phyloP scores from a whole-genome alignment of 2,797 vertebrate species.

The Alcedo quadribrachys region DNA sequence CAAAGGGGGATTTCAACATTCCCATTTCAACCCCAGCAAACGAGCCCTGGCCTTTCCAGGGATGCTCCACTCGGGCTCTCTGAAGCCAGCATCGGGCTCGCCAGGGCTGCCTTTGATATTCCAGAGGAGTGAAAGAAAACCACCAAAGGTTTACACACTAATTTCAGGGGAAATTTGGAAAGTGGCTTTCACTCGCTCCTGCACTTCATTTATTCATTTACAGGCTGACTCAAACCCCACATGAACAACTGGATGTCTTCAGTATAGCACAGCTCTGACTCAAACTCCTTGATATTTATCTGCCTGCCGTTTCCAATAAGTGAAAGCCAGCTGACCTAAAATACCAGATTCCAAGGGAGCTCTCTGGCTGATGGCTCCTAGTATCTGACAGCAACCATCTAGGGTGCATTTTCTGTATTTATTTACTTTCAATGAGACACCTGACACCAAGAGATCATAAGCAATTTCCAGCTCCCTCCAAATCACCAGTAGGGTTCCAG shows the following conservation, averaged over 20 bases:
- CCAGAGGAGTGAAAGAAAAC: not conserved
- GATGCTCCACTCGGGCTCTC: not conserved
- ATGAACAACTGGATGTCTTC: slow-evolving; percentile 6
- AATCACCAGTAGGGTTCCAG: slow-evolving; percentile 30
- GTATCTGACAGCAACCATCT: slow-evolving; percentile 7
- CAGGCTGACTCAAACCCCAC: not conserved
- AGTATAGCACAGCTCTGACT: slow-evolving; percentile 7
- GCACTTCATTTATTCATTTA: slow-evolving; percentile 30
- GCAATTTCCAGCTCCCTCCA: slow-evolving; percentile 59
- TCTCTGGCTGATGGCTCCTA: not conserved
- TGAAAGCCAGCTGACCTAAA: slow-evolving; percentile 35
- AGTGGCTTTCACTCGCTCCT: not conserved
- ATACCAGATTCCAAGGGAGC: slow-evolving; percentile 28
- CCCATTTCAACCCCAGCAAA: not conserved
- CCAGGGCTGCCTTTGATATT: slow-evolving; percentile 7
- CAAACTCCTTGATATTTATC: slow-evolving; percentile 56
- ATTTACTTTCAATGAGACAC: slow-evolving; percentile 59
- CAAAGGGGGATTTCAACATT: not conserved
- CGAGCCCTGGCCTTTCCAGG: slow-evolving; percentile 10
- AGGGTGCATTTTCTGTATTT: slow-evolving; percentile 33
- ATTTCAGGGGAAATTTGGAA: slow-evolving; percentile 52
- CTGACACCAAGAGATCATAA: slow-evolving; percentile 51
- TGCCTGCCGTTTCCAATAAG: slow-evolving; percentile 38
- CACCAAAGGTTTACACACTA: slow-evolving; percentile 19
- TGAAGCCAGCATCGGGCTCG: not conserved